Evolutionary conservation across 2,888 invertebrate species (phyloP).

Genomic region (Chloroclystis v-ata): DNA sequence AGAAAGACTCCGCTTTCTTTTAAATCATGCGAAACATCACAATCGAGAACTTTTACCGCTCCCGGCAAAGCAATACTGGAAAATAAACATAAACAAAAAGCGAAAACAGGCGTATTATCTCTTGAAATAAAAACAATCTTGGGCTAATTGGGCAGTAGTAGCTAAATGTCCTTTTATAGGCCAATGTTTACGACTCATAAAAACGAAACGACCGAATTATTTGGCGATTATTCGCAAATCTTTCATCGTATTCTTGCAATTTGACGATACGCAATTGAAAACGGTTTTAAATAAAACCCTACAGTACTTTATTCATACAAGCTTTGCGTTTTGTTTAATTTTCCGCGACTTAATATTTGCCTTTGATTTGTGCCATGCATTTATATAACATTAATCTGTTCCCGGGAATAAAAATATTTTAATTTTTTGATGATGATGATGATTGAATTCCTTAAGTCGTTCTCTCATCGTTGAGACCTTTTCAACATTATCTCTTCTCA

Average conservation of each 20-base stretch:
- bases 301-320: too few species aligned
- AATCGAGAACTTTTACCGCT: slow-evolving; percentile 3
- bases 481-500: too few species aligned
- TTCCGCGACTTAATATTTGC: too few species aligned
- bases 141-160: slow-evolving; percentile 24
- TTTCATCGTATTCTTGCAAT: slow-evolving; percentile 16
- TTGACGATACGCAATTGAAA: slow-evolving; percentile 22
- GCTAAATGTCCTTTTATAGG: slow-evolving; percentile 32
- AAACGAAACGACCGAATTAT: slow-evolving; percentile 32
- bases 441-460: too few species aligned
- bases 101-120: background rate
- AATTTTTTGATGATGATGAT: too few species aligned
- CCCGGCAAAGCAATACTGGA: slow-evolving; percentile 1
- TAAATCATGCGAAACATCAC: slow-evolving; percentile 17
- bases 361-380: too few species aligned
- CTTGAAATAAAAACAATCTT: slow-evolving; percentile 10
- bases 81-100: slow-evolving; percentile 10
- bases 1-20: slow-evolving; percentile 13
- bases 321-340: too few species aligned
- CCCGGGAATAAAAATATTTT: too few species aligned
- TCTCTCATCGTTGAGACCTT: too few species aligned
- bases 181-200: slow-evolving; percentile 31
- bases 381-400: too few species aligned
- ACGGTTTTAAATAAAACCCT: slow-evolving; percentile 5
- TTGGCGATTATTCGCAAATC: slow-evolving; percentile 27